phyloP scores from a whole-genome alignment of 2,888 invertebrate species.

The Scelioninae gen. 1 region DNA sequence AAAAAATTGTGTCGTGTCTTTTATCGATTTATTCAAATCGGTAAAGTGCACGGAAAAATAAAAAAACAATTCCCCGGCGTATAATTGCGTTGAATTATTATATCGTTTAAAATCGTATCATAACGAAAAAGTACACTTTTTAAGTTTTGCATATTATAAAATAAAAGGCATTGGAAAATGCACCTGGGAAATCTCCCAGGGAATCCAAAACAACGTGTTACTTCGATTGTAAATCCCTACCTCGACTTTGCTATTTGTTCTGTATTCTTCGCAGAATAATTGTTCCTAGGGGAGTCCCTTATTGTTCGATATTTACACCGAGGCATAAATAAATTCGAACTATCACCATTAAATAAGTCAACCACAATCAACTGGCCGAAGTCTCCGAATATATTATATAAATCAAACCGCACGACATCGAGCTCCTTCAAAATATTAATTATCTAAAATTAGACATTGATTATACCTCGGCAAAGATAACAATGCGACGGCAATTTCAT shows the following conservation, averaged over 20 bases:
- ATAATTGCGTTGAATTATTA: slow-evolving; percentile 14
- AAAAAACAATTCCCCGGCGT: slow-evolving; percentile 19
- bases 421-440: slow-evolving; percentile 49
- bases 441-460: slow-evolving; percentile 50
- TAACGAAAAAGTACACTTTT: slow-evolving; percentile 33
- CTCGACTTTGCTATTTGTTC: slow-evolving; percentile 31
- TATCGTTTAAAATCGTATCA: slow-evolving; percentile 33
- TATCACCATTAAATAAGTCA: slow-evolving; percentile 34
- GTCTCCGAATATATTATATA: no score
- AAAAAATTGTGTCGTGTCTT: slow-evolving; percentile 9
- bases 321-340: slow-evolving; percentile 38
- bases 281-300: slow-evolving; percentile 34
- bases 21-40: slow-evolving; percentile 32
- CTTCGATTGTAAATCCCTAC: slow-evolving; percentile 49
- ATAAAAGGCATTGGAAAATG: slow-evolving; percentile 27
- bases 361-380: slow-evolving; percentile 38
- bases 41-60: slow-evolving; percentile 1
- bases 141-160: slow-evolving; percentile 48
- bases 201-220: slow-evolving; percentile 26
- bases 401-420: no score
- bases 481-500: slow-evolving; percentile 36
- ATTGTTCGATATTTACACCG: slow-evolving; percentile 32
- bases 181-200: slow-evolving; percentile 53
- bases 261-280: slow-evolving; percentile 42
- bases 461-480: slow-evolving; percentile 42